Percentiles rank a stretch among this genome's conserved stretches.
Conservation (phyloP, 2,888 invertebrate genomes). For the Nomada goodeniana region DNA sequence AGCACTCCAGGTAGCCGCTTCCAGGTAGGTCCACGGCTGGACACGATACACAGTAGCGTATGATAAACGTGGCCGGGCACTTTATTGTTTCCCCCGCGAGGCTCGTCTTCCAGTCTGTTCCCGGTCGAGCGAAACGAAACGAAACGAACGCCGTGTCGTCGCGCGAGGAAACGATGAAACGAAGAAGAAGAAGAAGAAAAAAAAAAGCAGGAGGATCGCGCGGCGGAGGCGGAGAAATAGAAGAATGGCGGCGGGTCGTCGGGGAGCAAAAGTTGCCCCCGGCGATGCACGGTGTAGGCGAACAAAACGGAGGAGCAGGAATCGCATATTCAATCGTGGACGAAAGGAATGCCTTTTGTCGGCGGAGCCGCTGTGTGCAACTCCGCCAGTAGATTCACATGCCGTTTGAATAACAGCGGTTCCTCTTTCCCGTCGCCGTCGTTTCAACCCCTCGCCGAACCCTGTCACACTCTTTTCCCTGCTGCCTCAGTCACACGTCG, state of each 20-base stretch:
- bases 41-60: constrained; percentile 36
- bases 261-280: constrained; percentile 20
- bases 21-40: constrained; percentile 1
- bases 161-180: constrained; percentile 20
- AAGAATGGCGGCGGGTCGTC: constrained; percentile 4
- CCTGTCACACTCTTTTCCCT: constrained; percentile 33
- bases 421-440: background rate
- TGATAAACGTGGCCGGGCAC: constrained; percentile 54
- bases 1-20: constrained; percentile 15
- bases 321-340: constrained; percentile 79
- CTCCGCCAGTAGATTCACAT: constrained; percentile 76
- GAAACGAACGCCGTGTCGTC: constrained; percentile 7
- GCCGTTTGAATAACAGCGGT: constrained; percentile 78
- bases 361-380: constrained; percentile 68
- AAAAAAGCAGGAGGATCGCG: background rate
- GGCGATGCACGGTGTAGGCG: constrained; percentile 12
- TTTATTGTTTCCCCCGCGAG: constrained; percentile 57
- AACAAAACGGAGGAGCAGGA: constrained; percentile 53
- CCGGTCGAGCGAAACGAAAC: constrained; percentile 4
- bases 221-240: background rate
- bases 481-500: constrained; percentile 41
- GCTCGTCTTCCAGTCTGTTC: background rate
- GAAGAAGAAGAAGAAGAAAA: background rate
- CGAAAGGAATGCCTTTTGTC: constrained; percentile 81
- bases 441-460: background rate